phyloP scores from a whole-genome alignment of 2,797 vertebrate genomes.

The Cottoperca gobio region DNA sequence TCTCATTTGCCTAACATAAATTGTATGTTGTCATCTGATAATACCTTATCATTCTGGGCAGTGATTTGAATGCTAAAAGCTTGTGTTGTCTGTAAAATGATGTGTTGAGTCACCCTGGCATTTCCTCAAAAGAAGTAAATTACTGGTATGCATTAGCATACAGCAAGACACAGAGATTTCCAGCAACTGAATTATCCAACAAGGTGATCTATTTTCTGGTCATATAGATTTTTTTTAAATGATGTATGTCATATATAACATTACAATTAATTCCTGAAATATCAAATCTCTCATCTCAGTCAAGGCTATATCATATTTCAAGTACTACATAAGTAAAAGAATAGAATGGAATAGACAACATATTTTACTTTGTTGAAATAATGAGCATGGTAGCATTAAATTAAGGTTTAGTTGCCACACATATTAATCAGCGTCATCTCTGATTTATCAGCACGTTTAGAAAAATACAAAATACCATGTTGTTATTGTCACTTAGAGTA shows the following conservation, averaged over 20 bases:
- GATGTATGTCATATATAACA: neutral
- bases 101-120: slow-evolving; percentile 48
- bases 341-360: neutral
- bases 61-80: slow-evolving; percentile 70
- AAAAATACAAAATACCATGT: neutral
- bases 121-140: slow-evolving; percentile 42
- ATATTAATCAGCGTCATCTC: neutral
- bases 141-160: slow-evolving; percentile 30
- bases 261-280: neutral
- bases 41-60: slow-evolving; percentile 58
- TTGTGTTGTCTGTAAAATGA: slow-evolving; percentile 50
- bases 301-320: neutral
- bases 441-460: neutral
- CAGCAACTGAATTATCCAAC: slow-evolving; percentile 20
- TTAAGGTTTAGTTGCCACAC: neutral
- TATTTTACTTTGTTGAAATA: neutral
- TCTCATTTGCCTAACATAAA: slow-evolving; percentile 73
- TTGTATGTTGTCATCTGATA: slow-evolving; percentile 72
- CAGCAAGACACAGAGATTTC: slow-evolving; percentile 16
- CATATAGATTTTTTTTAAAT: neutral
- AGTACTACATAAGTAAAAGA: neutral
- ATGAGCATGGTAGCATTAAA: neutral
- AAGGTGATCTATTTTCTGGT: slow-evolving; percentile 2
- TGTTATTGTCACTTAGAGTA: neutral
- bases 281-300: neutral